Evolutionary conservation across 2,797 vertebrate genomes (phyloP).

Genomic region (Sebastes kiyomatsui): DNA sequence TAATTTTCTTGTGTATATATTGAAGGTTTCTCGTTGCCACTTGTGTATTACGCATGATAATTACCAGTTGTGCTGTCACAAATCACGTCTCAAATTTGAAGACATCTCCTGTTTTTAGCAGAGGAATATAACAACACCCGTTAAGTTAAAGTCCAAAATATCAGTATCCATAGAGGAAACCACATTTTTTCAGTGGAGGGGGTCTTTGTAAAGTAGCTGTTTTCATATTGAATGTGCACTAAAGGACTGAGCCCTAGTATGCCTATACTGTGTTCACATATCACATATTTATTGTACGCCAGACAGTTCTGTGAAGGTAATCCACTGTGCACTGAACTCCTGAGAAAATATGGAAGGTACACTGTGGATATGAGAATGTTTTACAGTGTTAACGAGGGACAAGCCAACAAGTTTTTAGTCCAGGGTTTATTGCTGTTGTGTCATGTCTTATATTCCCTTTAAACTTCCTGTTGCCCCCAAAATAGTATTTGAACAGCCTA

Average conservation of each 20-base stretch:
- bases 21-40: too few relatives aligned
- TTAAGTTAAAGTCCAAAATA: not conserved
- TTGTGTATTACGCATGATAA: not conserved
- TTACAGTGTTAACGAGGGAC: conserved; percentile 14
- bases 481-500: not conserved
- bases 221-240: conserved; percentile 52
- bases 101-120: too few relatives aligned
- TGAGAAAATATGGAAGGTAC: not conserved
- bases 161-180: not conserved
- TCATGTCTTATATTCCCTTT: not conserved
- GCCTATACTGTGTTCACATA: conserved; percentile 33
- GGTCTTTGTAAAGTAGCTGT: conserved; percentile 5
- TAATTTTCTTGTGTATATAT: not conserved
- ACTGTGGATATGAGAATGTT: not conserved
- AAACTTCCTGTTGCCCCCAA: not conserved
- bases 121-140: too few relatives aligned
- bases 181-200: too few relatives aligned
- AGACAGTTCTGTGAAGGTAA: conserved; percentile 21
- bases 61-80: not conserved
- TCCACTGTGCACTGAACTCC: conserved; percentile 19
- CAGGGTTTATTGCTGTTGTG: not conserved
- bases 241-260: conserved; percentile 32
- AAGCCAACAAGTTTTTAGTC: not conserved
- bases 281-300: conserved; percentile 30
- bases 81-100: not conserved